Evolutionary conservation across 2,797 vertebrate genomes (phyloP), one percentile per base, ranked within the genome.

Genomic region (Nasua narica): DNA sequence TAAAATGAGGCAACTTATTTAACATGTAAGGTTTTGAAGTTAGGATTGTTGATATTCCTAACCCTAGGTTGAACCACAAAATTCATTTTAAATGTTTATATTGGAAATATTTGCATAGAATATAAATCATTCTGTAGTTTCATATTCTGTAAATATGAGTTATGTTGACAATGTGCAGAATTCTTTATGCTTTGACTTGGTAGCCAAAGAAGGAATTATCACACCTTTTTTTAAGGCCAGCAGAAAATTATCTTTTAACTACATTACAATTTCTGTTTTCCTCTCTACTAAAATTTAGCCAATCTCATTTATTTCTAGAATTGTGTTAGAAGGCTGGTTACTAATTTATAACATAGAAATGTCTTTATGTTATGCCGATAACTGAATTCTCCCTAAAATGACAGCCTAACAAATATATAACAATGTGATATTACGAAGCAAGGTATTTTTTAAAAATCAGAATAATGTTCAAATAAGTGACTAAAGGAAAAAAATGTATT

Each of bases 151-250:
- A 98, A 98, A 98, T 98, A 98, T 84, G 97, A 98, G 92, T 98
- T 97, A 82, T 91, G 92, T 98, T 98, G 98, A 98, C 97, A 92
- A 90, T 98, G 95, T 98, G 98, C 97, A 91, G 96, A 98, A 98
- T 98, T 98, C 97, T 98, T 98, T 98, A 98, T 98, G 97, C 98
- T 98, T 98, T 98, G 97, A 98, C 96, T 98, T 97, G 95, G 94
- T 96, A 99, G 98, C 98, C 99, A 99, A 99, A 99, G 98, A 98
- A 98, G 98, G 76, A 97, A 97, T 97, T 97, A 97, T 94, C 94
- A 96, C 86, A 96, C 93, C 97, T 98, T 97, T 90, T 91, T 97
- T 93, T 76, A 96, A 97, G 95, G 98, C 98, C 98, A 91, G 87
- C 96, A 98, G 97, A 98, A 98, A 96, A 78, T 81, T 65, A 92